Conservation (phyloP, 2,113 vertebrate species). For the Gorsachius goisagi region DNA sequence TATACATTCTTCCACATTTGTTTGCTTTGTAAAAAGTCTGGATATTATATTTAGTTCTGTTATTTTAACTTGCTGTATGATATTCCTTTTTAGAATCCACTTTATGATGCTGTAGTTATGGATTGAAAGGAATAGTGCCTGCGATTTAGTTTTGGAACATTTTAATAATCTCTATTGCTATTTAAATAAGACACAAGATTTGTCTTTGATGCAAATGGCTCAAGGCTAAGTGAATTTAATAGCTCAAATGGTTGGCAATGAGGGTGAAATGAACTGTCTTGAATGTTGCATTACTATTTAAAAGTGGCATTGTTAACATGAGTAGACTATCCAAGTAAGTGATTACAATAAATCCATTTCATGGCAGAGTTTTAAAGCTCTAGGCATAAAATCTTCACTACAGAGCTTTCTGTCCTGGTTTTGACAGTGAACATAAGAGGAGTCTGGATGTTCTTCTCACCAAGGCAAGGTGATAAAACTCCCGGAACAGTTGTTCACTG, state of each 20-base stretch:
- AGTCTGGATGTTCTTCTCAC: neutral
- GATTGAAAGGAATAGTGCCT: neutral
- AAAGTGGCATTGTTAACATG: slow-evolving; percentile 26
- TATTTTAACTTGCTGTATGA: neutral
- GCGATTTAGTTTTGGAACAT: neutral
- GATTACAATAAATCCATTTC: neutral
- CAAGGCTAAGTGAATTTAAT: slow-evolving; percentile 37
- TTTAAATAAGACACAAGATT: slow-evolving; percentile 27
- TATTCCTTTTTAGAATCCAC: neutral
- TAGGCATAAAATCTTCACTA: neutral
- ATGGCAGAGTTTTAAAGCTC: slow-evolving; percentile 20
- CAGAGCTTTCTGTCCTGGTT: neutral
- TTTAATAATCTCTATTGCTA: slow-evolving; percentile 21
- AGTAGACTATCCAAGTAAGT: neutral
- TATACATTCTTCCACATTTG: neutral
- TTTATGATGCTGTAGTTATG: slow-evolving; percentile 35
- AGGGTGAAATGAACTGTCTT: slow-evolving; percentile 37
- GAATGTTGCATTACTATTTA: slow-evolving; percentile 30
- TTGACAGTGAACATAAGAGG: neutral
- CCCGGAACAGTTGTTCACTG: neutral
- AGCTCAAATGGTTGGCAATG: slow-evolving; percentile 20
- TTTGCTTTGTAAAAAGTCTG: neutral
- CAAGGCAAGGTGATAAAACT: neutral
- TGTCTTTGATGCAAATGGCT: slow-evolving; percentile 2
- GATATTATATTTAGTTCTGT: neutral